phyloP scores from a whole-genome alignment of 2,113 vertebrate species.

The Alectura lathami region DNA sequence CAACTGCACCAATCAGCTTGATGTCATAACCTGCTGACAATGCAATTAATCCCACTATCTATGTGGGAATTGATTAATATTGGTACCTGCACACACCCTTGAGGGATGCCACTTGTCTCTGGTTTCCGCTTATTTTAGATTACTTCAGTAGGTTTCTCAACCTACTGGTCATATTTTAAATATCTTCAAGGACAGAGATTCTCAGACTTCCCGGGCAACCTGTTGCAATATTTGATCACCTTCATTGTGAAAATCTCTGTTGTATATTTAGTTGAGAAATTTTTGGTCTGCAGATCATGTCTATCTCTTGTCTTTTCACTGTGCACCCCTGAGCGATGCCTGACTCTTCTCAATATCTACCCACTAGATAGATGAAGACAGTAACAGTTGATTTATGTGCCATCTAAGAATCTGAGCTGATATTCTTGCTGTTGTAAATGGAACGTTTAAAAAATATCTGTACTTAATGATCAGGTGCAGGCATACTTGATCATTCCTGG shows the following conservation, averaged over 20 bases:
- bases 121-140: background rate
- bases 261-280: background rate
- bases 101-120: background rate
- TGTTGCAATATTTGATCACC: background rate
- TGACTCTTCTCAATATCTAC: background rate
- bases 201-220: background rate
- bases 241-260: background rate
- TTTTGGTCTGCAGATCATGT: background rate
- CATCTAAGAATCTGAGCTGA: background rate
- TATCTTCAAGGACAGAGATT: background rate
- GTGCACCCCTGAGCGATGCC: background rate
- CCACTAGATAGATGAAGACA: background rate
- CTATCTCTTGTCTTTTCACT: background rate
- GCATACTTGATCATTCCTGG: background rate
- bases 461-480: background rate
- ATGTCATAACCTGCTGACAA: background rate
- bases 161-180: background rate
- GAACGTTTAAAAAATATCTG: background rate
- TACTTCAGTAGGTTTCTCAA: background rate
- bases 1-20: background rate
- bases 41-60: background rate
- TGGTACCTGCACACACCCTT: background rate
- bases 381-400: background rate
- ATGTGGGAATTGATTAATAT: background rate
- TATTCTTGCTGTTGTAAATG: background rate